Conservation (phyloP, 2,797 vertebrate genomes). For the Sebastes paucispinis region DNA sequence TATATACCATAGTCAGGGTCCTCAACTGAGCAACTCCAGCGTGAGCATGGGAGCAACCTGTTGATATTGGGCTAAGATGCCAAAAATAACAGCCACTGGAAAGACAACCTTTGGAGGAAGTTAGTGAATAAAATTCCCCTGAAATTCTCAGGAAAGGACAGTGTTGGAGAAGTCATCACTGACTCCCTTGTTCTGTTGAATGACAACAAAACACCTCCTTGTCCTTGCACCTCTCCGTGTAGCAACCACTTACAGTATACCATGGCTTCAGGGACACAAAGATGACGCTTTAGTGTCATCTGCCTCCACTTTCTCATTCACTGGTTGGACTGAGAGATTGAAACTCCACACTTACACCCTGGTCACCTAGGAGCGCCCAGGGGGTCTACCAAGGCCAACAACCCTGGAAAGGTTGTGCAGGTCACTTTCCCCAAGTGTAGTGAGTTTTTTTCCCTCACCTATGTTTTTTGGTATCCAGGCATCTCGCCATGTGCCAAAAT, state of each 20-base stretch:
- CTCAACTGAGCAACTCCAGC: too few relatives aligned
- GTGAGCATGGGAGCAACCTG: not conserved
- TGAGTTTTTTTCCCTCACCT: not conserved
- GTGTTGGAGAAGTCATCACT: not conserved
- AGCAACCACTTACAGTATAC: not conserved
- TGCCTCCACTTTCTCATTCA: not conserved
- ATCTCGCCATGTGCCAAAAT: not conserved
- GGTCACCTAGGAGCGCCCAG: not conserved
- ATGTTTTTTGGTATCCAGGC: not conserved
- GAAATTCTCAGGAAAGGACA: not conserved
- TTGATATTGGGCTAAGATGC: not conserved
- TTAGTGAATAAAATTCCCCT: not conserved
- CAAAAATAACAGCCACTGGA: not conserved
- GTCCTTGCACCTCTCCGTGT: not conserved
- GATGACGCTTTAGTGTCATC: not conserved
- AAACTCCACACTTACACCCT: not conserved
- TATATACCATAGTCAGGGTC: not conserved
- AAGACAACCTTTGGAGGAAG: not conserved
- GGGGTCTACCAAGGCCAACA: not conserved
- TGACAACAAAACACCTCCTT: not conserved
- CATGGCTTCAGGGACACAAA: not conserved
- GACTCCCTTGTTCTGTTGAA: not conserved
- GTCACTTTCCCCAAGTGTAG: not conserved
- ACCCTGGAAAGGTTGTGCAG: not conserved
- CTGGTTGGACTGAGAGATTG: not conserved